Evolutionary conservation across 2,888 invertebrate species (phyloP), one percentile per base, ranked within the genome.

Genomic region (Flexamia atlantica): DNA sequence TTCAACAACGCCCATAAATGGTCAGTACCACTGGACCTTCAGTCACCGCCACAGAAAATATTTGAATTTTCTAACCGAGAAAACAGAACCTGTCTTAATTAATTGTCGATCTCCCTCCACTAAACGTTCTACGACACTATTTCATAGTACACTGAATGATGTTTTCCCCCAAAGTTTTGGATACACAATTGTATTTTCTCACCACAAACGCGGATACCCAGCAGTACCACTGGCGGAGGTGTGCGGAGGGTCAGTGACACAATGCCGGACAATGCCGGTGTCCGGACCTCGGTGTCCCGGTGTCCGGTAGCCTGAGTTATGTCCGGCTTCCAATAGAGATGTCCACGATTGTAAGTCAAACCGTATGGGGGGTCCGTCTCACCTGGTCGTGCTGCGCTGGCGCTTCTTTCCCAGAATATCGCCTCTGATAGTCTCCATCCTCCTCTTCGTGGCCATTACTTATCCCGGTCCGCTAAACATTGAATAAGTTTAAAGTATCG

Each of bases 241-340:
- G 46, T 46, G 46, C 12, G 14, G 64, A 14, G 46, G 76, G 76
- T 72, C 72, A 76, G 76, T 76, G 76, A 50, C 76, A 76, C 40
- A 36, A 76, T 76, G 76, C 40, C 17, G 32, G 70, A n/a, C n/a
- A n/a, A n/a, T n/a, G n/a, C n/a, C n/a, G 36, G n/a, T 23, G 64
- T n/a, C 25, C 9, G n/a, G n/a, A n/a, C n/a, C n/a, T n/a, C n/a
- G n/a, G n/a, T 40, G 30, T 3, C 17, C 76, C 76, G 40, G 40
- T 76, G 76, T 76, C 76, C 76, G 76, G 76, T 76, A 76, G 76
- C 76, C n/a, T 76, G 76, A 76, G 76, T 76, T 76, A 76, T 76
- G 76, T 50, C 76, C 76, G 46, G 46, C 76, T 50, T 76, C 76
- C 76, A 76, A 76, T 76, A 76, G 76, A 76, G 76, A 76, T 46